Percentiles rank a stretch among this genome's conserved stretches.
Evolutionary conservation across 2,797 vertebrate genomes (phyloP).

Genomic region (Pitangus sulphuratus): DNA sequence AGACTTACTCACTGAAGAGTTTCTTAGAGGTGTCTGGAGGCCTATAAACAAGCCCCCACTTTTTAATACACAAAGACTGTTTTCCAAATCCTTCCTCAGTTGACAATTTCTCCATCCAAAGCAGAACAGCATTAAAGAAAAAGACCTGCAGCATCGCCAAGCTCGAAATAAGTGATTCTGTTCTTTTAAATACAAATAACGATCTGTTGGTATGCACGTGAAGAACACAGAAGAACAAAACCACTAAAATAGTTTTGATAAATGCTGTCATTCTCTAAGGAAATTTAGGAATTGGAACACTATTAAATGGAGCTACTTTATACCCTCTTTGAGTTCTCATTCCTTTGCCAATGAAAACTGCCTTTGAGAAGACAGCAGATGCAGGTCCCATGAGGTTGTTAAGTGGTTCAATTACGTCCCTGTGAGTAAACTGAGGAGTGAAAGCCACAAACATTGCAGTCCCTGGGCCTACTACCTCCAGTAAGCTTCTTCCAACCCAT

Average conservation of each 20-base stretch:
- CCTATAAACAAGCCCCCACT: neutral
- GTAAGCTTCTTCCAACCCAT: neutral
- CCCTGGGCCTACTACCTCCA: neutral
- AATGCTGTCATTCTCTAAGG: neutral
- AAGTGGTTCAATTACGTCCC: neutral
- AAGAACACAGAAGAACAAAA: neutral
- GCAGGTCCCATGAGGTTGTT: neutral
- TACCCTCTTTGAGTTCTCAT: neutral
- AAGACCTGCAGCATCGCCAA: neutral
- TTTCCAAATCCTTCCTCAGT: neutral
- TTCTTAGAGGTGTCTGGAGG: neutral
- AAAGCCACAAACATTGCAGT: neutral
- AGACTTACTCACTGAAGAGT: neutral
- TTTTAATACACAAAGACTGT: neutral
- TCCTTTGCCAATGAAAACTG: neutral
- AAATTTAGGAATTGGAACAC: neutral
- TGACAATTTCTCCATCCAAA: neutral
- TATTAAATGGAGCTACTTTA: conserved; percentile 1
- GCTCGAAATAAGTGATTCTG: neutral
- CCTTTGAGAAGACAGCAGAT: neutral
- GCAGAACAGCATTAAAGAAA: neutral
- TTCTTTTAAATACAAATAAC: conserved; percentile 15
- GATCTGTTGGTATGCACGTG: neutral
- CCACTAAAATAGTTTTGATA: neutral
- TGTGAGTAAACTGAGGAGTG: neutral